phyloP scores from a whole-genome alignment of 2,888 invertebrate genomes.

The Polietes domitor region DNA sequence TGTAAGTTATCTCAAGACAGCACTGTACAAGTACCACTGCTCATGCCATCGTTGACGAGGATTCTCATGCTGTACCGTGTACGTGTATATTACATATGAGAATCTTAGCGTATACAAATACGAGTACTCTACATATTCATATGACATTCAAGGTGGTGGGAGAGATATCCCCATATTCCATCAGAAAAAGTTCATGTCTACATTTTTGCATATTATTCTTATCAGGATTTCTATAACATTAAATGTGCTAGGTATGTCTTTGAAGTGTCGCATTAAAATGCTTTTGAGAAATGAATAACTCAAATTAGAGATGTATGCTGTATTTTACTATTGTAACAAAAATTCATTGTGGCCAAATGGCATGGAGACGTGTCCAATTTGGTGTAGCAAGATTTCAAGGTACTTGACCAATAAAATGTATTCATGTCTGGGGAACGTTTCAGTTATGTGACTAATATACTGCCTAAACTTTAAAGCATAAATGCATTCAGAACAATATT shows the following conservation, averaged over 20 bases:
- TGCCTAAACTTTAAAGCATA: no score
- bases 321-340: no score
- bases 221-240: neutral
- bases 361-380: no score
- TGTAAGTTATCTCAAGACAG: constrained; percentile 30
- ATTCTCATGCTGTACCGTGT: neutral
- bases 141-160: neutral
- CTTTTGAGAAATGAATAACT: neutral
- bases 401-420: neutral
- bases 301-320: neutral
- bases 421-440: neutral
- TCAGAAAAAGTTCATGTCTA: neutral
- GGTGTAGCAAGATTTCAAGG: neutral
- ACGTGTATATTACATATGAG: neutral
- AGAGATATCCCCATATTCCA: neutral
- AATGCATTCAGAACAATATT: no score
- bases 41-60: neutral
- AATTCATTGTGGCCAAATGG: no score
- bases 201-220: constrained; percentile 13
- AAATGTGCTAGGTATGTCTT: neutral
- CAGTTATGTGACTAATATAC: no score
- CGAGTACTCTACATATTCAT: neutral
- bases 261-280: neutral
- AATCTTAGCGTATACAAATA: constrained; percentile 20
- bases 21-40: neutral